Evolutionary conservation across 2,113 vertebrate species (phyloP).

Genomic region (Lutjanus erythropterus): DNA sequence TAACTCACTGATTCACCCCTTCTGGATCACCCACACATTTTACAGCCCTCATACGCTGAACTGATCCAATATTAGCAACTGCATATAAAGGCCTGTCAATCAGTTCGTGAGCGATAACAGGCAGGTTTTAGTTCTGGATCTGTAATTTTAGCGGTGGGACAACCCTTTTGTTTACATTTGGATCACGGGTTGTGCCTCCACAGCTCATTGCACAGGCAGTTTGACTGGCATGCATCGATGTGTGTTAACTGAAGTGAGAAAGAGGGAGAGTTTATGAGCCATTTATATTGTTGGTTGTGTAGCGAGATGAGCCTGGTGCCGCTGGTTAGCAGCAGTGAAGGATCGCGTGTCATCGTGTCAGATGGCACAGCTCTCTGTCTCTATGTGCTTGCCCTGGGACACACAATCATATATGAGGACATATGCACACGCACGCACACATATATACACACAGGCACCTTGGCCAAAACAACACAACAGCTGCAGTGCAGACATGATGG

Average conservation of each 20-base stretch:
- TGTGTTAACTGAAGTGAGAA: slow-evolving; percentile 65
- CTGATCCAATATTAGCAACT: not conserved
- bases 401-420: slow-evolving; percentile 28
- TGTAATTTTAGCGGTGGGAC: not conserved
- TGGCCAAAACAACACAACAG: slow-evolving; percentile 68
- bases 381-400: slow-evolving; percentile 37
- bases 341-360: slow-evolving; percentile 49
- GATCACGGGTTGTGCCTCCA: slow-evolving; percentile 42
- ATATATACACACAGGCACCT: slow-evolving; percentile 8
- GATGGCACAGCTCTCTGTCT: slow-evolving; percentile 27
- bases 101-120: not conserved
- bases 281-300: slow-evolving; percentile 47
- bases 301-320: slow-evolving; percentile 42
- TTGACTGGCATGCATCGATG: slow-evolving; percentile 57
- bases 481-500: slow-evolving; percentile 77
- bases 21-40: slow-evolving; percentile 14
- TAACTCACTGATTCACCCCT: slow-evolving; percentile 17
- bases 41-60: not conserved
- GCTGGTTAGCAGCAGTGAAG: slow-evolving; percentile 57
- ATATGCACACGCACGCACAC: not conserved
- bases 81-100: slow-evolving; percentile 1
- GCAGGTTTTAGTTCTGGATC: not conserved
- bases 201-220: slow-evolving; percentile 54
- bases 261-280: slow-evolving; percentile 60
- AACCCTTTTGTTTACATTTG: slow-evolving; percentile 52